Evolutionary conservation across 2,113 vertebrate species (phyloP), one percentile per base, ranked within the genome.

Genomic region (Balaeniceps rex): DNA sequence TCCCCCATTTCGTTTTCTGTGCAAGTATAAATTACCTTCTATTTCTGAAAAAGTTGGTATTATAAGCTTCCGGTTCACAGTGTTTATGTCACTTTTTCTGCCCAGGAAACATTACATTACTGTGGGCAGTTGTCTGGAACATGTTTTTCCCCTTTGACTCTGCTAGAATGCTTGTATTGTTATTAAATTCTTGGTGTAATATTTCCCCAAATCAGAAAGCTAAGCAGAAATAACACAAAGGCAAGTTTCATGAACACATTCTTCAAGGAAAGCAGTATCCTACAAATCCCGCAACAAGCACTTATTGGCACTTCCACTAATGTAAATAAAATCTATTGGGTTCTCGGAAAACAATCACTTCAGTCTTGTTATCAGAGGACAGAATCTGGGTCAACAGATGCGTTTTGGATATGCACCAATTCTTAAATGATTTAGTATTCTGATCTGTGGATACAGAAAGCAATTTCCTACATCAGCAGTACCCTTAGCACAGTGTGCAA

Each of bases 381-480:
- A 78, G 87, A 97, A 98, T 98, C 95, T 97, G 96, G 98, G 98
- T 98, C 98, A 98, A 97, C 94, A 96, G 95, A 95, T 98, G 95
- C 93, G 76, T 96, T 98, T 97, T 97, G 90, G 97, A 98, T 94
- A 93, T 91, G 96, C 96, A 98, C 97, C 95, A 98, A 97, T 98
- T 98, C 98, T 98, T 98, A 98, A 98, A 98, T 98, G 98, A 98
- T 98, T 99, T 98, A 98, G 94, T 94, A 95, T 98, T 98, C 97
- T 97, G 93, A 98, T 98, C 98, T 97, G 88, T 69, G 97, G 97
- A 98, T 98, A 98, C 95, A 98, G 97, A 98, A 96, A 97, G 97
- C 83, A 98, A 98, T 98, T 98, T 98, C 97, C 98, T 98, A 98
- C 97, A 95, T 97, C 97, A 98, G 88, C 98, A 94, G 94, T 97